Base-by-base conservation (phyloP, 2,113 vertebrate species). In the Xerus inauris region DNA sequence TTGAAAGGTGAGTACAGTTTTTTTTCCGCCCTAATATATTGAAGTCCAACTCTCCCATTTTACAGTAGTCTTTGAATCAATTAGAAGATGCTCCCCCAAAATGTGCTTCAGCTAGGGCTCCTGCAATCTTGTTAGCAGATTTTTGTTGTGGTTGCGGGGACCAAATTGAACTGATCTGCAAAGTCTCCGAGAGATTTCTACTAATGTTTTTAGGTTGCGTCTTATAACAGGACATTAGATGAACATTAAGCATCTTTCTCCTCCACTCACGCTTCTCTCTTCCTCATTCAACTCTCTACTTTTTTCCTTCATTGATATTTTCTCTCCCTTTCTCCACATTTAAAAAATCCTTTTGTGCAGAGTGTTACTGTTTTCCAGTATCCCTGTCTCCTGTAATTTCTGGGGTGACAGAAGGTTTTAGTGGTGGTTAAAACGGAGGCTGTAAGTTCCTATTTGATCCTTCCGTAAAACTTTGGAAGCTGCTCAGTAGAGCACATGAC, bases 1-100 rank as follows among this genome's bases (percentile, higher is more conserved):
- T 99, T 99, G 99, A 99, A 99, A 99, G 99, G 99, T 99, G 99
- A 98, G 99, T 99, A 96, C 97, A 97, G 97, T 98, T 96, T 87
- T 98, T 96, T 87, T 82, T 72, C 65, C 80, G 87, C 94, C 93
- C 86, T 89, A 42, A 86, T 94, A 97, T 84, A 93, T 65, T 83
- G 87, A 97, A 98, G 98, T 96, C 40, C 97, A 97, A 97, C 97
- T 98, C 97, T 98, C 97, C 85, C 88, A 51, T 98, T 97, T 94
- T 96, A 89, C 87, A 96, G 97, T 81, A 80, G 97, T 87, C 96
- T 98, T 95, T 67, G 96, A 90, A 88, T 88, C 79, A 87, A 38
- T 67, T 80, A 97, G 79, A 96, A 95, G 97, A 97, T 97, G 98
- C 95, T 97, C 57, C 96, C 79, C 91, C 26, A 32, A 90, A 97